phyloP scores from a whole-genome alignment of 2,888 invertebrate genomes.

The Dusona sp. region DNA sequence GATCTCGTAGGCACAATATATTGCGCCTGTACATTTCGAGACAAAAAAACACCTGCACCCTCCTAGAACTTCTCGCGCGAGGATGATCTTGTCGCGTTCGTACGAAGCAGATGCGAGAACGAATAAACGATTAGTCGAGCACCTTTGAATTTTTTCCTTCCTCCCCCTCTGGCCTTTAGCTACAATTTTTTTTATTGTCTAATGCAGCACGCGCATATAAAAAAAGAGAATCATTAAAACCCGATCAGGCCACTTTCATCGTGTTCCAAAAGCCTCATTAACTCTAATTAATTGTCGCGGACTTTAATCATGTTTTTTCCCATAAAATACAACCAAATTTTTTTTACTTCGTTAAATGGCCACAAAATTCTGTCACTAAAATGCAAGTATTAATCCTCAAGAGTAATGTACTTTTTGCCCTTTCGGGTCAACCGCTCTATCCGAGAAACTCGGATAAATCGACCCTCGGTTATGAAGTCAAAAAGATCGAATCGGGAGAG shows the following conservation, averaged over 20 bases:
- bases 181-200: not conserved
- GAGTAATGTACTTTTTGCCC: not conserved
- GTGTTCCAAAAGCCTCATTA: not conserved
- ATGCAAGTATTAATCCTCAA: not conserved
- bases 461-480: slow-evolving; percentile 70
- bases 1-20: slow-evolving; percentile 41
- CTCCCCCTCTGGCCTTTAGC: not conserved
- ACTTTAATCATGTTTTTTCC: not conserved
- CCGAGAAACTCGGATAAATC: not conserved
- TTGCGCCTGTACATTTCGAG: slow-evolving; percentile 27
- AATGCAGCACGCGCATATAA: not conserved
- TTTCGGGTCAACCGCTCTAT: slow-evolving; percentile 1
- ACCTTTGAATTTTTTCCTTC: slow-evolving; percentile 65
- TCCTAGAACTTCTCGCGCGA: slow-evolving; percentile 37
- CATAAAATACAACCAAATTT: not conserved
- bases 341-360: not conserved
- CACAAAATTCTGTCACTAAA: not conserved
- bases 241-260: not conserved
- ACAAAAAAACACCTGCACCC: slow-evolving; percentile 53
- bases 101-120: slow-evolving; percentile 64
- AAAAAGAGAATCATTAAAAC: not conserved
- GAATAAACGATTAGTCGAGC: slow-evolving; percentile 65
- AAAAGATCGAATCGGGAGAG: slow-evolving; percentile 45
- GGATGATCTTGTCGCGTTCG: slow-evolving; percentile 57
- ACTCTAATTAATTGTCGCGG: not conserved